Percentiles rank a stretch among this genome's conserved stretches.
Conservation (phyloP, 1,140 invertebrate species). For the Phocides pigmalion region DNA sequence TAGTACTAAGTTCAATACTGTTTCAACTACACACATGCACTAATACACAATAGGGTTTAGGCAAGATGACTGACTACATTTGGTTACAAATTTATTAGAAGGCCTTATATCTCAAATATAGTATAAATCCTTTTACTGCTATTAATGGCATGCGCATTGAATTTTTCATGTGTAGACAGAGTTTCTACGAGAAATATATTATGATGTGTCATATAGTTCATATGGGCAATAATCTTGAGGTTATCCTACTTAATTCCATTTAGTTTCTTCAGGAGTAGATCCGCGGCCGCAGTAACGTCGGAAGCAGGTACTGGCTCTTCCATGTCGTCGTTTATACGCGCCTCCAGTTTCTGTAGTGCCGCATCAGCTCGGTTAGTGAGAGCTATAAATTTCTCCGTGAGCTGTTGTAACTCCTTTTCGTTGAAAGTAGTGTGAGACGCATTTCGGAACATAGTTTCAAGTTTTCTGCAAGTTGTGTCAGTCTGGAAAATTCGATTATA, state of each 20-base stretch:
- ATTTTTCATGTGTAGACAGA: no score
- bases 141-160: no score
- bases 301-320: conserved; percentile 48
- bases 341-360: conserved; percentile 64
- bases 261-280: conserved; percentile 61
- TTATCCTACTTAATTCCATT: conserved; percentile 65
- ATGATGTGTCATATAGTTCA: no score
- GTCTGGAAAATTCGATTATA: conserved; percentile 47
- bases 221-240: no score
- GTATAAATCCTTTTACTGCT: no score
- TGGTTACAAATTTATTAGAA: no score
- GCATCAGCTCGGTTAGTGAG: conserved; percentile 74
- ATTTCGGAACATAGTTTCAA: conserved; percentile 67
- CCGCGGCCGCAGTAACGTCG: conserved; percentile 63
- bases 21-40: no score
- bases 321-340: conserved; percentile 47
- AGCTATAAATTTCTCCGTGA: conserved; percentile 77
- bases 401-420: conserved; percentile 68
- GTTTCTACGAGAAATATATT: no score
- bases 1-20: no score
- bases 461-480: conserved; percentile 63
- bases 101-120: no score
- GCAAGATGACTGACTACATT: no score
- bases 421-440: conserved; percentile 57
- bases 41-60: no score